Base-by-base conservation (phyloP, 2,888 invertebrate species). In the Agrochola litura region DNA sequence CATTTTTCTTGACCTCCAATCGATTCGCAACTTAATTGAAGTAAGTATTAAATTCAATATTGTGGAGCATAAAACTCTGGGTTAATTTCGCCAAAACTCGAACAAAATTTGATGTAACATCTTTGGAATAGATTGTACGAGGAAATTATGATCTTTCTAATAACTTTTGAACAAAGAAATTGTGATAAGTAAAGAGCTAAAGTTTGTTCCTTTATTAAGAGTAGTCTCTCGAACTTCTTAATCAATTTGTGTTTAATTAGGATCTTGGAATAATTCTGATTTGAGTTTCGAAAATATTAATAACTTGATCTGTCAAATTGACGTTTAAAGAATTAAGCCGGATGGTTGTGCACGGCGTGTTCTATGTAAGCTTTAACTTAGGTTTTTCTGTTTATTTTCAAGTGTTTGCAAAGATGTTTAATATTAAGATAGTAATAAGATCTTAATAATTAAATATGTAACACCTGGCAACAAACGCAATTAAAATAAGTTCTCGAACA, bases 121-220 rank as follows among this genome's bases (percentile, higher is more conserved):
- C 81, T 88, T 86, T 76, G 69, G 71, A 85, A 83, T 85, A 80
- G 77, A 83, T 86, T 82, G 73, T 81, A 72, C 76, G 70, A 81
- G 72, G 76, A 83, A 88, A 83, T 52, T 52, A 52, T 80, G 56
- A 77, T 85, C 78, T 79, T 83, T 81, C 73, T 80, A 83, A 85
- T 86, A 86, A 85, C 82, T 88, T 88, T 83, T 76, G 73, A 86
- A 86, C 82, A 80, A 86, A 82, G 79, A 80, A 83, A 79, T 79
- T 79, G 81, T 79, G 79, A 86, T 88, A 86, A 85, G 79, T 80
- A 79, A 86, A 79, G 80, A 77, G 78, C 68, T 73, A 68, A 88
- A 86, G 66, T 88, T 88, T 79, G 76, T 63, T 73, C 84, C 76
- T 82, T 86, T 77, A 84, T 86, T 79, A 79, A 77, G 77, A 84